Evolutionary conservation across 2,113 vertebrate genomes (phyloP).

Genomic region (Mastomys natalensis): DNA sequence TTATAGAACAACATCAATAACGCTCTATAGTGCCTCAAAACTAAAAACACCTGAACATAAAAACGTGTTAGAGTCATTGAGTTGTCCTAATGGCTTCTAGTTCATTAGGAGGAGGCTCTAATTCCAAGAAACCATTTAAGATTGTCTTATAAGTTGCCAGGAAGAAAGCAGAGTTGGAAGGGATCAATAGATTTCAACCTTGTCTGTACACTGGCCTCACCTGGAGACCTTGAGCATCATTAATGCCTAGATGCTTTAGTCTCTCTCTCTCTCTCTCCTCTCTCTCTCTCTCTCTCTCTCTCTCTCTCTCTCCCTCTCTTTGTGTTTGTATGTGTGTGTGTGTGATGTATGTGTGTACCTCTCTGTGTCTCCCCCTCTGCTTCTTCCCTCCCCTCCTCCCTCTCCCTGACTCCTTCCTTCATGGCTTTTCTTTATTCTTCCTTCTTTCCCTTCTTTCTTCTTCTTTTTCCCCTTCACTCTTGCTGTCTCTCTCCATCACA

Average conservation of each 20-base stretch:
- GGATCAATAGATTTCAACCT: neutral
- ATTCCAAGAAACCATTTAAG: slow-evolving; percentile 1
- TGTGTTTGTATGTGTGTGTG: neutral
- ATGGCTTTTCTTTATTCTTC: neutral
- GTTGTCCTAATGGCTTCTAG: neutral
- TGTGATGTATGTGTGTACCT: neutral
- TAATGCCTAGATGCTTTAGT: neutral
- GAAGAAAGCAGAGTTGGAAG: neutral
- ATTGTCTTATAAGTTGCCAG: neutral
- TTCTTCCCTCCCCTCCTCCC: neutral
- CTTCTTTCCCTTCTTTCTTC: neutral
- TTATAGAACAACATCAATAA: neutral
- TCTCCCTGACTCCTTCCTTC: neutral
- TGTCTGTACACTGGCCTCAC: neutral
- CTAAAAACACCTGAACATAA: neutral
- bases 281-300: neutral
- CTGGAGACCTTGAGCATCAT: neutral
- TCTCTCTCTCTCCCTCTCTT: too few relatives aligned
- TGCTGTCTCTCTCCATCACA: neutral
- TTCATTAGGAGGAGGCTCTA: neutral
- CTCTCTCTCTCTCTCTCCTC: neutral
- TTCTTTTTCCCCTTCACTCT: neutral
- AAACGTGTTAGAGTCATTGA: neutral
- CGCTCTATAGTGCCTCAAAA: neutral
- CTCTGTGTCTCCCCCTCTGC: neutral